phyloP scores from a whole-genome alignment of 2,797 vertebrate species.

The Thamnophis elegans region DNA sequence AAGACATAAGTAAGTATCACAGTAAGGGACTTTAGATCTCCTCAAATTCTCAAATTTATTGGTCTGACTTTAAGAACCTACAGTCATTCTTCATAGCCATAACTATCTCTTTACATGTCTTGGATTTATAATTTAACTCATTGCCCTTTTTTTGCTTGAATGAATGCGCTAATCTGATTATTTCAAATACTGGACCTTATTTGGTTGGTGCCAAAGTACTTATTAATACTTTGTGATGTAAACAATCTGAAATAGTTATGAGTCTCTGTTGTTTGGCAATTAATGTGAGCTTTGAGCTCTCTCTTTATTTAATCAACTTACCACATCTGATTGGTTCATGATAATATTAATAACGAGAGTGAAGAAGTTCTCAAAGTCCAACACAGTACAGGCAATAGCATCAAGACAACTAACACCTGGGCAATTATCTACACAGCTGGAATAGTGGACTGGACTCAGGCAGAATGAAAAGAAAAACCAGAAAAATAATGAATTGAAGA shows the following conservation, averaged over 20 bases:
- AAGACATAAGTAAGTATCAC: background rate
- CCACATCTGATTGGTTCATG: background rate
- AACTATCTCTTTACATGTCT: background rate
- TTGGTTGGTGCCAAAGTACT: background rate
- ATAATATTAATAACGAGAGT: background rate
- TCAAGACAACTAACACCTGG: background rate
- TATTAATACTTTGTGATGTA: background rate
- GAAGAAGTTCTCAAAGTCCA: background rate
- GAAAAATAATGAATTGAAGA: background rate
- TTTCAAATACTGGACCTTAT: background rate
- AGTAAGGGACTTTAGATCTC: background rate
- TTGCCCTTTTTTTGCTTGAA: background rate
- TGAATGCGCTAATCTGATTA: background rate
- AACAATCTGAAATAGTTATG: background rate
- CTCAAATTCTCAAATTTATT: background rate
- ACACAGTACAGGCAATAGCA: background rate
- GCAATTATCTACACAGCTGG: background rate
- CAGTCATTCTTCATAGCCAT: background rate
- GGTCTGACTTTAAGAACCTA: background rate
- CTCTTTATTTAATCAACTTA: background rate
- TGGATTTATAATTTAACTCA: background rate
- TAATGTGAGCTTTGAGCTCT: background rate
- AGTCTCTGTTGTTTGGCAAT: background rate
- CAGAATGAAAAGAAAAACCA: background rate
- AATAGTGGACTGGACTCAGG: background rate